phyloP scores from a whole-genome alignment of 1,140 invertebrate genomes.

The Dolichoris vasculosae region DNA sequence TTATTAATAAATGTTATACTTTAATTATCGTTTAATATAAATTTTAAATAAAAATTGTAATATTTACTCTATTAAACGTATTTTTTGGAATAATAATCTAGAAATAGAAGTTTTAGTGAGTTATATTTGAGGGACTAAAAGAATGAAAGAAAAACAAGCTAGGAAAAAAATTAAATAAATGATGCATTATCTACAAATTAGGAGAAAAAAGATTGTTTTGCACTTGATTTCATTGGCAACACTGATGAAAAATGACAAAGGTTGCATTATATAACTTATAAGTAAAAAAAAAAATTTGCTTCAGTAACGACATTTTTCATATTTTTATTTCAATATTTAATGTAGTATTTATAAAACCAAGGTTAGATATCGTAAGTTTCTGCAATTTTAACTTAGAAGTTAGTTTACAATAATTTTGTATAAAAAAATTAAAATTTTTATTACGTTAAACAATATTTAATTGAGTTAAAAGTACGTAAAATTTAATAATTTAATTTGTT shows the following conservation, averaged over 20 bases:
- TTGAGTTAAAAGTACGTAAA: background rate
- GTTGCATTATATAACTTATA: background rate
- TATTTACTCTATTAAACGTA: too few relatives aligned
- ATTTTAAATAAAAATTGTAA: background rate
- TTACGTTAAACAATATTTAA: background rate
- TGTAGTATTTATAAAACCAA: background rate
- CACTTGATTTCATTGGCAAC: background rate
- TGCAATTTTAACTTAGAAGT: background rate
- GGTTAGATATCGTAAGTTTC: background rate
- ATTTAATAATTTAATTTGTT: background rate
- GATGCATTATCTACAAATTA: background rate
- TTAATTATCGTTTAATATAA: background rate
- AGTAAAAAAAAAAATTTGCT: background rate
- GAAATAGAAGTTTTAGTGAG: too few relatives aligned
- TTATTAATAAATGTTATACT: background rate
- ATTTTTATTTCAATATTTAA: conserved; percentile 5
- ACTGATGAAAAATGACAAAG: background rate
- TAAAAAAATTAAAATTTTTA: background rate
- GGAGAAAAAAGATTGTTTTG: background rate
- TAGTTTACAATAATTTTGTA: background rate
- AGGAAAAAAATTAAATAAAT: background rate
- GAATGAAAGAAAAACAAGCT: background rate
- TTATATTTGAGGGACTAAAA: too few relatives aligned
- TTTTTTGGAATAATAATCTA: too few relatives aligned
- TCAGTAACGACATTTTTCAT: background rate